phyloP scores from a whole-genome alignment of 92 coral and sea anemone genomes.

The Desmophyllum pertusum region DNA sequence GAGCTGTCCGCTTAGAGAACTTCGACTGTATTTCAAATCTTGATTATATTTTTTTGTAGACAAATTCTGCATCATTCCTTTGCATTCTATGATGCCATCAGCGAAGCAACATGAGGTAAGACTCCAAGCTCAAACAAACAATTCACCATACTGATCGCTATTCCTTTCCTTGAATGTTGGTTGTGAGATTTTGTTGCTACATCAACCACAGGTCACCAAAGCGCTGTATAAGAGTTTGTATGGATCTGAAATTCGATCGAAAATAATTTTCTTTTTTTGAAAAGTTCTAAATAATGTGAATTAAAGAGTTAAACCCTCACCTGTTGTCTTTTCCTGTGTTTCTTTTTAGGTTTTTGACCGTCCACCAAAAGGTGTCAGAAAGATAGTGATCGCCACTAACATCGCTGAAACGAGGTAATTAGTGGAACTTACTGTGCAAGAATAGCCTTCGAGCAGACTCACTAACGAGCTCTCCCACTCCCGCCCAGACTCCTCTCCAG shows the following conservation, averaged over 20 bases:
- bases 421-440: neutral
- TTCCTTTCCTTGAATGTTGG: neutral
- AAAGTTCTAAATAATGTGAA: no score
- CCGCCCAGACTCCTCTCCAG: no score
- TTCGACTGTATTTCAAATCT: neutral
- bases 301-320: no score
- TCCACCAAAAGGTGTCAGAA: conserved; percentile 89
- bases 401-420: conserved; percentile 97
- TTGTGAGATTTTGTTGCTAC: neutral
- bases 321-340: neutral
- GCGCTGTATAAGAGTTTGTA: no score
- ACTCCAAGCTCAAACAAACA: neutral
- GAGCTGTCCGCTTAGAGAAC: no score
- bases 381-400: conserved; percentile 92
- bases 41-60: conserved; percentile 48
- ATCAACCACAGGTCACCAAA: no score
- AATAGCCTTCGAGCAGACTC: no score
- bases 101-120: conserved; percentile 86
- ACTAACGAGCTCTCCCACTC: no score
- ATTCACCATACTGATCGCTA: neutral
- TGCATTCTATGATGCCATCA: conserved; percentile 98
- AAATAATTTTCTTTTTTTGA: no score
- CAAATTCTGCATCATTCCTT: conserved; percentile 79
- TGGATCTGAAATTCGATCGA: no score
- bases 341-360: conserved; percentile 84